Conservation (phyloP, 2,888 invertebrate genomes). For the Epistrophe grossulariae region DNA sequence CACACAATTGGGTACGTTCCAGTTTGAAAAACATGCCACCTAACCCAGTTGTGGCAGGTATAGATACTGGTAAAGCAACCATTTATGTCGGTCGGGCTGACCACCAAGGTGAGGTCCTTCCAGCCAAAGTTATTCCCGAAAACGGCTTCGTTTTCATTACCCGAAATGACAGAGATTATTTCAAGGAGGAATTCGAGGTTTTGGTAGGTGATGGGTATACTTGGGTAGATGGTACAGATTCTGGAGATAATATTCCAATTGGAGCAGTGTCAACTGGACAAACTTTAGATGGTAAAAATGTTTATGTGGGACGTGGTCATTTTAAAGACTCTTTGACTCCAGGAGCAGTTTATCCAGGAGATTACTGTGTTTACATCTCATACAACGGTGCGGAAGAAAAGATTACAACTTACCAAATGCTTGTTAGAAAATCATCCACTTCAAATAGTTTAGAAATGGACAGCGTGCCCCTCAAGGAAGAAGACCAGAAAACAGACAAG, state of each 20-base stretch:
- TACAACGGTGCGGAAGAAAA: too few relatives aligned
- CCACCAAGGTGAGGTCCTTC: constrained; percentile 86
- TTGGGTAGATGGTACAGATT: constrained; percentile 84
- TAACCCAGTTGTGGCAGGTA: constrained; percentile 82
- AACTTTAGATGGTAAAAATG: constrained; percentile 58
- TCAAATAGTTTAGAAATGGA: too few relatives aligned
- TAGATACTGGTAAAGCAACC: constrained; percentile 81
- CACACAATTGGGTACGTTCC: constrained; percentile 79
- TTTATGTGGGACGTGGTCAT: too few relatives aligned
- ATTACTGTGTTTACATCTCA: too few relatives aligned
- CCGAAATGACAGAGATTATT: constrained; percentile 84
- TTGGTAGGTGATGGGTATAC: constrained; percentile 85
- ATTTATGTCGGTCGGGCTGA: constrained; percentile 84
- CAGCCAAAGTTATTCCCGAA: constrained; percentile 87
- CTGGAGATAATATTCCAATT: constrained; percentile 83
- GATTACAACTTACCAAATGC: too few relatives aligned
- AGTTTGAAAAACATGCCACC: constrained; percentile 82
- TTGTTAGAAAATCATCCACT: too few relatives aligned
- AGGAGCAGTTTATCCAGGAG: too few relatives aligned
- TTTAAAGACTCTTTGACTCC: too few relatives aligned
- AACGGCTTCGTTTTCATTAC: constrained; percentile 85
- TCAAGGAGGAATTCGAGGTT: constrained; percentile 84
- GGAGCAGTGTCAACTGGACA: constrained; percentile 84
- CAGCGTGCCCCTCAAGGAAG: too few relatives aligned
- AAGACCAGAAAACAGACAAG: too few relatives aligned